A percentile compares a stretch with the other conserved stretches of the same genome.
phyloP scores from a whole-genome alignment of 2,797 vertebrate genomes.

The Myotis myotis region DNA sequence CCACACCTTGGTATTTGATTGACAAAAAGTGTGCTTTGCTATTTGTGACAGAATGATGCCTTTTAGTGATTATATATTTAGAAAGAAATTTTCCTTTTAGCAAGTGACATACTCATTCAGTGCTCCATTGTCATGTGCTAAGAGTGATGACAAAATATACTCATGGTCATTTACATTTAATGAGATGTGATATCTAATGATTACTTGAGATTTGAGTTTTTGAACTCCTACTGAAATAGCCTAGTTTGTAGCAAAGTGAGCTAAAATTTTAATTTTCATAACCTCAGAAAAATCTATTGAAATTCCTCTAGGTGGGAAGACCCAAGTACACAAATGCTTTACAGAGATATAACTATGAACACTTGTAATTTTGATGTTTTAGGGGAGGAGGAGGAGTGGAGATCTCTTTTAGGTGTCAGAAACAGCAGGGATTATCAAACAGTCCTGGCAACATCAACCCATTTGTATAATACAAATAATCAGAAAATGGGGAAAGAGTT shows the following conservation, averaged over 20 bases:
- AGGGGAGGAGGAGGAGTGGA: not conserved
- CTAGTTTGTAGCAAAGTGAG: not conserved
- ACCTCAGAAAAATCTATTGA: not conserved
- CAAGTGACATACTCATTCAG: not conserved
- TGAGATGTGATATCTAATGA: not conserved
- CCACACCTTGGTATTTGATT: not conserved
- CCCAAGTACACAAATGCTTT: not conserved
- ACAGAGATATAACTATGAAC: not conserved
- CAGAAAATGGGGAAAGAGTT: not conserved
- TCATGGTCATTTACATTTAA: not conserved
- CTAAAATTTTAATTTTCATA: slow-evolving; percentile 21
- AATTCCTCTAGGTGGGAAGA: slow-evolving; percentile 11
- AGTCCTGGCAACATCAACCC: not conserved
- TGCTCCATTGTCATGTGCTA: not conserved
- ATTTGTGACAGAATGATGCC: not conserved
- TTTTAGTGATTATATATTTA: slow-evolving; percentile 33
- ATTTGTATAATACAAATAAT: not conserved
- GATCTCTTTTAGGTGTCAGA: not conserved
- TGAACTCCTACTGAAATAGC: not conserved
- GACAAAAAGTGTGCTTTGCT: not conserved
- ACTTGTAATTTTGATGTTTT: slow-evolving; percentile 20
- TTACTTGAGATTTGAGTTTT: not conserved
- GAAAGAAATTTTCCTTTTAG: slow-evolving; percentile 27
- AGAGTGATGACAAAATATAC: not conserved
- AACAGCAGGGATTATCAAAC: slow-evolving; percentile 21